A percentile compares a stretch with the other conserved stretches of the same genome.
Conservation (phyloP, 2,888 invertebrate species). For the Cephus pygmeus region DNA sequence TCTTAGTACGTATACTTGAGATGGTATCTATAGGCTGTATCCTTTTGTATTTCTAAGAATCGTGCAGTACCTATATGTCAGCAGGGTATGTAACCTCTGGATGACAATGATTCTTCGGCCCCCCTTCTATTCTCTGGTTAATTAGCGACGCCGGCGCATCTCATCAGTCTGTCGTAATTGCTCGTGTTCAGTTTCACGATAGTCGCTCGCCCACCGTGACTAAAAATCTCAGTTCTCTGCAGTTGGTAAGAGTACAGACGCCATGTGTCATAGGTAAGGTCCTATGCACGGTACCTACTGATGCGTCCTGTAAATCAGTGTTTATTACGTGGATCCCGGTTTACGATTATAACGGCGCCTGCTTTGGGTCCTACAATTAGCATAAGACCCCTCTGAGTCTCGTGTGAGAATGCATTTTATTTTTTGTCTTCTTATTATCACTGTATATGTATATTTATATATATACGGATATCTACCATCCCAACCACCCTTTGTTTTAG, state of each 20-base stretch:
- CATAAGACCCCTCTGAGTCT: not conserved
- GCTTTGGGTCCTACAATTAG: not conserved
- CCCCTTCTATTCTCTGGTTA: not conserved
- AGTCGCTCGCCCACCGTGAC: not conserved
- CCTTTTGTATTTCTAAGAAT: not conserved
- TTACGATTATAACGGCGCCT: constrained; percentile 1
- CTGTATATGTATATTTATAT: not conserved
- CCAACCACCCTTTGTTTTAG: not conserved
- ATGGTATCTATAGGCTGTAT: not conserved
- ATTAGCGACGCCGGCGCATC: constrained; percentile 5
- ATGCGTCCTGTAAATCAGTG: constrained; percentile 7
- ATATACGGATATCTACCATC: not conserved
- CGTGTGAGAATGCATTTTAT: not conserved
- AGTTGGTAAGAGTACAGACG: not conserved
- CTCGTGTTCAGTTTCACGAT: constrained; percentile 9
- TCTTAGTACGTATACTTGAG: not conserved
- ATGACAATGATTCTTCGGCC: not conserved
- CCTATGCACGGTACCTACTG: not conserved
- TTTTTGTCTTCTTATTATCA: not conserved
- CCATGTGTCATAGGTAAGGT: not conserved
- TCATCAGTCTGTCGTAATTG: constrained; percentile 8
- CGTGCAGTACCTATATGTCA: not conserved
- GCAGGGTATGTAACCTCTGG: not conserved
- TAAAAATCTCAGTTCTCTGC: not conserved
- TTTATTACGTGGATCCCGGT: not conserved